Conservation (phyloP, 2,888 invertebrate species). For the Lycaena phlaeas region DNA sequence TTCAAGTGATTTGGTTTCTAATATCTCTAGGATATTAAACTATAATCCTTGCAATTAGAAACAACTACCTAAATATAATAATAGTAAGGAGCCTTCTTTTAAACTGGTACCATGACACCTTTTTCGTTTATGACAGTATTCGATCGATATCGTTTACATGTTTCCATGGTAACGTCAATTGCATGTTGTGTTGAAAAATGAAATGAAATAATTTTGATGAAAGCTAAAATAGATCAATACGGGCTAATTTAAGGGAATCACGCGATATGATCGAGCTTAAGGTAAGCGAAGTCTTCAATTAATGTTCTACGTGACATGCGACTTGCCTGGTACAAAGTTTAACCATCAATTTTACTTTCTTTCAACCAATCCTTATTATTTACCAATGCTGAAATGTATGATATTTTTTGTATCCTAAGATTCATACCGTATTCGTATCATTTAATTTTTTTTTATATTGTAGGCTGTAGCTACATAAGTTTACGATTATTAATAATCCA, state of each 20-base stretch:
- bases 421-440: too few relatives aligned
- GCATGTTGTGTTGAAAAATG: conserved; percentile 47
- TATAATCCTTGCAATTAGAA: too few relatives aligned
- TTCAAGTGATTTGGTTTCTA: background rate
- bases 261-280: conserved; percentile 60
- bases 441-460: too few relatives aligned
- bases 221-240: conserved; percentile 59
- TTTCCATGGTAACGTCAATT: conserved; percentile 40
- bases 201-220: conserved; percentile 60
- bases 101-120: too few relatives aligned
- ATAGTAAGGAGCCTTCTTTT: too few relatives aligned
- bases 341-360: conserved; percentile 1
- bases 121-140: conserved; percentile 5
- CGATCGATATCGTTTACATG: conserved; percentile 38
- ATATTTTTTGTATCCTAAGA: too few relatives aligned
- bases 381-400: background rate
- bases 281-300: conserved; percentile 62
- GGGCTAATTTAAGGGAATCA: conserved; percentile 56
- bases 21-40: too few relatives aligned
- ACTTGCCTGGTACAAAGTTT: conserved; percentile 16
- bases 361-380: background rate
- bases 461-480: too few relatives aligned
- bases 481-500: too few relatives aligned
- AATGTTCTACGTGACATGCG: conserved; percentile 50
- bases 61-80: too few relatives aligned